Evolutionary conservation across 2,797 vertebrate genomes (phyloP), one percentile per base, ranked within the genome.

Genomic region (Anas flavirostris): DNA sequence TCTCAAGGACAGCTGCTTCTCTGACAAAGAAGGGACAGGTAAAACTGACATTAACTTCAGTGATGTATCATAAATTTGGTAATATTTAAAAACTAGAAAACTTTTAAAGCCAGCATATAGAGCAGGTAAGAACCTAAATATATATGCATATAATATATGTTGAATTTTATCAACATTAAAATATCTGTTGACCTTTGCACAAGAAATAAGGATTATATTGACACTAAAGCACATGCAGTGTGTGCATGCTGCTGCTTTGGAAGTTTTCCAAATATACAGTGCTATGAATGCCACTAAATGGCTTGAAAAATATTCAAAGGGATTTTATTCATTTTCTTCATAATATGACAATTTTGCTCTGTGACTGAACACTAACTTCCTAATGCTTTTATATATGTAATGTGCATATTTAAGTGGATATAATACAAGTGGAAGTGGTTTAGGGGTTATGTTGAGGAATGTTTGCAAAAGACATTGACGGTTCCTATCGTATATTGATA

Each of bases 141-240:
- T 66, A 46, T 69, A 55, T 76, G 35, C 9, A 44, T 73, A 43
- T 46, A 44, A 31, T 73, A 41, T 37, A 31, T 29, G 7, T n/a
- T 35, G 18, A 72, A 9, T 94, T 93, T 76, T 46, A 73, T 87
- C 50, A 82, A 16, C 35, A n/a, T 64, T 68, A 93, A 87, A n/a
- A 14, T 87, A 22, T 75, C n/a, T 91, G 44, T 80, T 91, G 84
- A 77, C 68, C 78, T 91, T 91, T 92, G 56, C 43, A 86, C 92
- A 91, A 67, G 41, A 92, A 86, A 77, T 84, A 88, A 88, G 55
- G 59, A 82, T 94, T 87, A 77, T 64, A 77, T 1, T 18, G 72
- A 84, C 56, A 63, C 23, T 52, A 89, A 86, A 63, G 58, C 66
- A 75, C 87, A 92, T 72, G 89, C 63, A 70, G 43, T 29, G 48